Evolutionary conservation across 1,140 invertebrate genomes (phyloP), one percentile per base, ranked within the genome.

Genomic region (Uloborus diversus): DNA sequence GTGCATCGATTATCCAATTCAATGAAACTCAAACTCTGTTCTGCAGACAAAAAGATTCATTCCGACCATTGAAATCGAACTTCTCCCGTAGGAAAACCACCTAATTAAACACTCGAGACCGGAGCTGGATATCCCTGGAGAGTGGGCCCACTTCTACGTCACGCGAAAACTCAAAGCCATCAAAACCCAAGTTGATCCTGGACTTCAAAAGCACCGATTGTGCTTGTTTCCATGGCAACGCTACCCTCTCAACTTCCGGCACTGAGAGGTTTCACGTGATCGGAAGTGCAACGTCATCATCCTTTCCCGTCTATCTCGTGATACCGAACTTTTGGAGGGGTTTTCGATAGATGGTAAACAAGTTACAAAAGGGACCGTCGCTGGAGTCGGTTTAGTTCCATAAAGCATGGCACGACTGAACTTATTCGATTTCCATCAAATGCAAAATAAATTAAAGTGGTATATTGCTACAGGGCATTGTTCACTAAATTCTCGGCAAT

Each of bases 181-280:
- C 61, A 78, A n/a, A n/a, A n/a, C n/a, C n/a, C n/a, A n/a, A 66
- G 51, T 78, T 65, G 73, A 78, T 66, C 56, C 42, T 65, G 73
- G 61, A 78, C 73, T 78, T 78, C 61, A 78, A 78, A 73, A 78
- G 73, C 37, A 32, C 42, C 56, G 59, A 51, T 13, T 49, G 20
- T 9, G 7, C 11, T 20, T 56, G 76, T 79, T 37, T n/a, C 65
- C 56, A 79, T 79, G 65, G 56, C 30, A 37, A 56, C 59, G n/a
- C 30, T 37, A 25, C 76, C 49, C 56, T 68, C 56, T n/a, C 51
- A 28, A 62, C 64, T 79, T 79, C 76, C 76, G 76, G 76, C 49
- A 37, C 49, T 35, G 73, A 78, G 73, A 66, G 42, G 49, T n/a
- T 4, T 79, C 76, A 79, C 76, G 76, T 79, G 76, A 79, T 65